These are phyloP conservation scores for Cyprinus carpio DNA, from an alignment of 2,113 vertebrate genomes.

Conservation along the genomic window DNA sequence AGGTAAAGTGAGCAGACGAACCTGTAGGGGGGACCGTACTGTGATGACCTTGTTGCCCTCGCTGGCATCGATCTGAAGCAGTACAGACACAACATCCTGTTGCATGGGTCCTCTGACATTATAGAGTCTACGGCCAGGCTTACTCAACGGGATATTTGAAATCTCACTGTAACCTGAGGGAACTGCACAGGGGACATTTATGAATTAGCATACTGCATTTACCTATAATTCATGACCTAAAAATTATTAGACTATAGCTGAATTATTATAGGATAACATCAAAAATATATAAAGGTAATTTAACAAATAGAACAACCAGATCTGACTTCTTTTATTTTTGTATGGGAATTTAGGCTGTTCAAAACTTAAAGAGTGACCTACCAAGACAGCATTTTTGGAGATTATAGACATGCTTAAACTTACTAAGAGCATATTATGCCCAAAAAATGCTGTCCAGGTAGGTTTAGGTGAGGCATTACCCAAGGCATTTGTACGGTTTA, in stretches of 20 bases:
- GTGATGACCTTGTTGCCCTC: conserved; percentile 92
- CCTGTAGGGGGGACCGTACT: conserved; percentile 91
- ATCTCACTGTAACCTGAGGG: conserved; percentile 84
- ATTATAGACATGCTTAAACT: background rate
- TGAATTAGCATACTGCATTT: background rate
- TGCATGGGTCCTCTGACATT: conserved; percentile 69
- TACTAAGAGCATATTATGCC: background rate
- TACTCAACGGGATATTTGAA: conserved; percentile 78
- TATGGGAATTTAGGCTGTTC: background rate
- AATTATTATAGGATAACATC: background rate
- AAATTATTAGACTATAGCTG: background rate
- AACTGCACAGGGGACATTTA: conserved; percentile 67
- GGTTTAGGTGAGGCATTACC: background rate
- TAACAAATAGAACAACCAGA: background rate
- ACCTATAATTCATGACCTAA: background rate
- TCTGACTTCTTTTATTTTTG: background rate
- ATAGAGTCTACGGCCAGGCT: conserved; percentile 83
- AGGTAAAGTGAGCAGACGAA: conserved; percentile 57
- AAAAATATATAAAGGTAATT: background rate
- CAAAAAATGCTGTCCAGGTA: background rate
- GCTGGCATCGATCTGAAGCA: conserved; percentile 85
- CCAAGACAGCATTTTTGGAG: background rate
- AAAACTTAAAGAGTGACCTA: background rate
- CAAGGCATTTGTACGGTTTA: background rate
- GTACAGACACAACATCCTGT: conserved; percentile 70